These are phyloP conservation scores for Gephyroberyx darwinii DNA, from an alignment of 2,797 vertebrate genomes.

Conservation along the genomic window DNA sequence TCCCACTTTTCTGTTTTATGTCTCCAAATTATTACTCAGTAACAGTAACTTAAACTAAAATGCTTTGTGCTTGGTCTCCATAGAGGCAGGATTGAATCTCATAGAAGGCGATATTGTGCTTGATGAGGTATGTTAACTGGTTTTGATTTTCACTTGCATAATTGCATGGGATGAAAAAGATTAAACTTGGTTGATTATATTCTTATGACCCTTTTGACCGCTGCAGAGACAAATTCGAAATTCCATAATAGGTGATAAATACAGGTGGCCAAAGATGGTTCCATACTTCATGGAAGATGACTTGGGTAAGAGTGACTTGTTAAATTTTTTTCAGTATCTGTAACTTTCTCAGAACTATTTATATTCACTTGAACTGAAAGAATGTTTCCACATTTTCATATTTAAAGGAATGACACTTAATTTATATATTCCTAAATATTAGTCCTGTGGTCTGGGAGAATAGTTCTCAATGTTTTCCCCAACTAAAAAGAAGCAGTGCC, in stretches of 20 bases:
- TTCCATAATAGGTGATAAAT: conserved; percentile 87
- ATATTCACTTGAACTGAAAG: neutral
- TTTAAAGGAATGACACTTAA: neutral
- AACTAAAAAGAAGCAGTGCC: too few species aligned
- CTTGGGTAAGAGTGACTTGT: conserved; percentile 81
- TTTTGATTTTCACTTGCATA: neutral
- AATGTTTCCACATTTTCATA: neutral
- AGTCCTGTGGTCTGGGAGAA: neutral
- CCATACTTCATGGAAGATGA: conserved; percentile 90
- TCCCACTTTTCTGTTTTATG: neutral
- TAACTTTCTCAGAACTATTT: neutral
- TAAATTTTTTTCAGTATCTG: neutral
- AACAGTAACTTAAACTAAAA: neutral
- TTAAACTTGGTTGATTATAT: neutral
- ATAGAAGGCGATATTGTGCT: conserved; percentile 91
- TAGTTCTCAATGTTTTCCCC: neutral
- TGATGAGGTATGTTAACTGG: conserved; percentile 76
- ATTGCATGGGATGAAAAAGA: neutral
- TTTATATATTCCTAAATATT: neutral
- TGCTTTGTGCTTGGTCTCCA: conserved; percentile 41
- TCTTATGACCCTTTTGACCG: conserved; percentile 2
- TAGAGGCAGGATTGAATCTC: conserved; percentile 87
- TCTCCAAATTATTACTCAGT: neutral
- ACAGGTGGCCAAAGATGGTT: conserved; percentile 88
- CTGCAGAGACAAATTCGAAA: conserved; percentile 80